A percentile compares a stretch with the other conserved stretches of the same genome.
Evolutionary conservation across 2,113 vertebrate genomes (phyloP).

Genomic region (Picathartes gymnocephalus): DNA sequence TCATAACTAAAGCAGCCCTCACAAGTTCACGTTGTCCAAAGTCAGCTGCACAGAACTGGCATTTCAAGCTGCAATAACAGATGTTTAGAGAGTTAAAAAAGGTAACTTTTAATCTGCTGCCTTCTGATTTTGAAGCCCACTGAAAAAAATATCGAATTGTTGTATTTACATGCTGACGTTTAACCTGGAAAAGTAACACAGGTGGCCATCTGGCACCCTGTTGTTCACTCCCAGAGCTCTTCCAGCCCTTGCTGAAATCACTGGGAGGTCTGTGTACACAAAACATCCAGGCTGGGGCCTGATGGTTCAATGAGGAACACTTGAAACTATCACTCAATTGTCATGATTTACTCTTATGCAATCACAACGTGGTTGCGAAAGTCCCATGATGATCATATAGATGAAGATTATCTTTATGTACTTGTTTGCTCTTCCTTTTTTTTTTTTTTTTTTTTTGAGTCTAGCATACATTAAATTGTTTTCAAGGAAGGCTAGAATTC

Average conservation of each 20-base stretch:
- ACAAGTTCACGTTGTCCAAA: not conserved
- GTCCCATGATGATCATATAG: not conserved
- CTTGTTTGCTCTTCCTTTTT: not conserved
- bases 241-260: not conserved
- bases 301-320: not conserved
- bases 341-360: not conserved
- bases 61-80: not conserved
- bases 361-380: not conserved
- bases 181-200: not conserved
- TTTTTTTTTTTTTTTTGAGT: not conserved
- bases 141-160: not conserved
- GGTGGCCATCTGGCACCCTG: not conserved
- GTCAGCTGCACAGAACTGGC: not conserved
- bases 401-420: not conserved
- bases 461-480: not conserved
- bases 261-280: not conserved
- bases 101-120: not conserved
- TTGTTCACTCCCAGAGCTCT: not conserved
- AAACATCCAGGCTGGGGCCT: not conserved
- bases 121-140: not conserved
- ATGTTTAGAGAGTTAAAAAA: not conserved
- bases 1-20: not conserved
- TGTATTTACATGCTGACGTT: slow-evolving; percentile 4
- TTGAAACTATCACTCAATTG: not conserved
- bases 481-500: not conserved